Evolutionary conservation across 2,888 invertebrate species (phyloP), one percentile per base, ranked within the genome.

Genomic region (Nemotelus nigrinus): DNA sequence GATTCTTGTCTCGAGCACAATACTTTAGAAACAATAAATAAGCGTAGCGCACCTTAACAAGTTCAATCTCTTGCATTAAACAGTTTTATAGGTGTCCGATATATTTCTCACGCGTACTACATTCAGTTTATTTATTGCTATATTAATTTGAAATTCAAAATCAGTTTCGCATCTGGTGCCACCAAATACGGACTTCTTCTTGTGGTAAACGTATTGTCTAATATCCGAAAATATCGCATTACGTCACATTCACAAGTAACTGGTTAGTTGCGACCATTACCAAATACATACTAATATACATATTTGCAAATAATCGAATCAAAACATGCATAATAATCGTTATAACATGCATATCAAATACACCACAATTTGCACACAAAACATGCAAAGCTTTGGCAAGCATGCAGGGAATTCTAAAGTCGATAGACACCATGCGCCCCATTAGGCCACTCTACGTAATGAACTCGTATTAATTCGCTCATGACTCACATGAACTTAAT

Each of bases 301-400:
- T 47, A 5, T 63, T 25, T 25, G 25, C 25, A 65, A 8, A 65
- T 43, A 47, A 53, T 47, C 70, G 5, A 60, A 60, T 57, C 71
- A 72, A 72, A 72, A 63, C 63, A 74, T 63, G 57, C 72, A 72
- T 74, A 74, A 74, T 63, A 74, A 74, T 60, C 74, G 50, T 45
- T 7, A 48, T 10, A 71, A 71, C 71, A 72, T 72, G 60, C 72
- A 58, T 50, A 74, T 48, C 48, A 63, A 74, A 74, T 48, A 47
- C 48, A 70, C 8, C 70, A 48, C 48, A 74, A 74, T 74, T 47
- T 25, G 2, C 63, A 74, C 63, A 63, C 74, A 50, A 50, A 60
- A 25, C 74, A 74, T 74, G 43, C 48, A 50, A 74, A 74, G 63
- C 63, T 60, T 41, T 53, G 70, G 47, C 55, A 63, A 63, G 60